Base-by-base conservation (phyloP, 2,888 invertebrate genomes). In the Gnatocerus cornutus region DNA sequence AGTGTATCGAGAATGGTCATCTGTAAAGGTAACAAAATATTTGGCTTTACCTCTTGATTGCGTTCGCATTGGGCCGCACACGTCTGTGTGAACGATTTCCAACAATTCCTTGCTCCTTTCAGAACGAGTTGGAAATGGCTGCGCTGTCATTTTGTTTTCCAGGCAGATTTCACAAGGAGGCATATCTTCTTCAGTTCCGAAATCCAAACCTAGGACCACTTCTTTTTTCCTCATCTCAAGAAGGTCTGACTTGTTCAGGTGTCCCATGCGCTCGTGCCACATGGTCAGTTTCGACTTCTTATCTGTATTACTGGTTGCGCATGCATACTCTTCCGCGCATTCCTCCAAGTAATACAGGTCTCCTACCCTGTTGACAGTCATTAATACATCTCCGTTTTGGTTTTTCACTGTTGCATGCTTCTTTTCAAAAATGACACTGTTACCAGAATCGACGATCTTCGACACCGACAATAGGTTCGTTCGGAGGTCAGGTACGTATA, bases 61-160 rank as follows among this genome's bases (percentile, higher is more conserved):
- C 9, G 30, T 30, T n/a, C 13, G 1, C 33, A 53, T 53, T 2
- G 33, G 53, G 4, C 33, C 53, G 10, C 30, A 29, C 2, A 53
- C n/a, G 14, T 53, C 53, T n/a, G 53, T 10, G 33, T 53, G 53
- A 4, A 53, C 12, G 10, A 53, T 6, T 29, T 53, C 53, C 7
- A 53, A 7, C 3, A n/a, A 3, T 10, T 53, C 12, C 27, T 2
- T 5, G 6, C 9, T 33, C 10, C 53, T 53, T 3, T 3, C 4
- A 1, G 14, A 6, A 5, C 13, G 3, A 4, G 30, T 53, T 30
- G 12, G 53, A 9, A 53, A 30, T 21, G 53, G 33, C 1, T 7
- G 7, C n/a, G n/a, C n/a, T n/a, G n/a, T n/a, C 53, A 13, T 10
- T 12, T 29, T 53, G 1, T 5, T n/a, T 12, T 30, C 10, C 6